These are phyloP conservation scores for Papilio xuthus DNA, from an alignment of 1,140 invertebrate species.

Conservation along the genomic window DNA sequence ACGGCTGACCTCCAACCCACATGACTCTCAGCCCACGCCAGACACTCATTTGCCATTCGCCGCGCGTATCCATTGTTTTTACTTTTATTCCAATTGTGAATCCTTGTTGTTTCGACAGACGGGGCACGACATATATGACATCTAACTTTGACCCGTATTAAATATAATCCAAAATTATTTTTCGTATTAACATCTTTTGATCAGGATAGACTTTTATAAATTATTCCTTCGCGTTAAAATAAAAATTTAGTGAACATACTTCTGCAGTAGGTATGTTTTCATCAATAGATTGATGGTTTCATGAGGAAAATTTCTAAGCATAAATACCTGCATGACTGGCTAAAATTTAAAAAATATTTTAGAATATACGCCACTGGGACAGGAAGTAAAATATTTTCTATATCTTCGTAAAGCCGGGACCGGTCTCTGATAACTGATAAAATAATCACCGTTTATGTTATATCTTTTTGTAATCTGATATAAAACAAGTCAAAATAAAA, in stretches of 20 bases:
- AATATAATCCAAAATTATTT: neutral
- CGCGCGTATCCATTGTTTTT: conserved; percentile 71
- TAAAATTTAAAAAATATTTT: no score
- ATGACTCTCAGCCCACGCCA: conserved; percentile 71
- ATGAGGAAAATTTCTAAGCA: no score
- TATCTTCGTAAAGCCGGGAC: no score
- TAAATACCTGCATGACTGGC: no score
- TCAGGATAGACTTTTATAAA: no score
- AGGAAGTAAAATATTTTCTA: no score
- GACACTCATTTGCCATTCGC: conserved; percentile 70
- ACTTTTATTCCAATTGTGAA: conserved; percentile 75
- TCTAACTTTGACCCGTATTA: conserved; percentile 28
- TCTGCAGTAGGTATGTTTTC: no score
- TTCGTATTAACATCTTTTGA: neutral
- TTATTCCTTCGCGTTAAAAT: no score
- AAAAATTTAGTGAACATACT: no score
- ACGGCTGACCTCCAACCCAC: conserved; percentile 74
- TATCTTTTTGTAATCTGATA: neutral
- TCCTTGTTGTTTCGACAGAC: conserved; percentile 67
- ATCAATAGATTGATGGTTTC: no score
- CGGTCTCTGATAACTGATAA: neutral
- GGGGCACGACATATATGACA: conserved; percentile 45
- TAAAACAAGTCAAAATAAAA: neutral
- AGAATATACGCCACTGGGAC: no score
- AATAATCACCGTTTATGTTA: neutral